Conservation (phyloP, 53 echinoderm and acorn worm genomes). For the Mesocentrotus franciscanus region DNA sequence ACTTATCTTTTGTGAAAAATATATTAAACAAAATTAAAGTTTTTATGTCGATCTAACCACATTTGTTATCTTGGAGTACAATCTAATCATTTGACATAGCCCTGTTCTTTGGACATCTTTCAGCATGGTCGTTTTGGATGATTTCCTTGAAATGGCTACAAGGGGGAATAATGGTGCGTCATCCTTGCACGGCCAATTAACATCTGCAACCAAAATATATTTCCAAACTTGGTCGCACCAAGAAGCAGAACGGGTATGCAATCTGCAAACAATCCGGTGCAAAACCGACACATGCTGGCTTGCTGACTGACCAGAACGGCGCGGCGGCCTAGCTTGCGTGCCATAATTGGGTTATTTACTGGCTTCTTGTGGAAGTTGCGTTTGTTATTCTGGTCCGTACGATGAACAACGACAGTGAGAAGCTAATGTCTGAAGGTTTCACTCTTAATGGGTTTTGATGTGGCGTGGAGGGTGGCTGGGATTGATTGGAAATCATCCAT, state of each 20-base stretch:
- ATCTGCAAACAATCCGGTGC: not conserved
- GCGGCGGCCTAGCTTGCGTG: slow-evolving; percentile 9
- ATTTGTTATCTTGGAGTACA: not conserved
- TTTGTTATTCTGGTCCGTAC: slow-evolving; percentile 1
- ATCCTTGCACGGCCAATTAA: slow-evolving; percentile 39
- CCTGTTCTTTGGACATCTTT: not conserved
- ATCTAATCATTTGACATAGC: slow-evolving; percentile 23
- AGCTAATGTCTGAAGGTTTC: slow-evolving; percentile 38
- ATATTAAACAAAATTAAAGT: not conserved
- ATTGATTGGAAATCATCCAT: slow-evolving; percentile 56
- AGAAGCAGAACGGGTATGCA: not conserved
- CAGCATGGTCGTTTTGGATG: not conserved
- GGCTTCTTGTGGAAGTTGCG: slow-evolving; percentile 36
- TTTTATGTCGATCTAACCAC: not conserved
- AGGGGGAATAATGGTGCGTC: slow-evolving; percentile 28
- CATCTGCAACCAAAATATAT: slow-evolving; percentile 46
- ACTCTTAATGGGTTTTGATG: slow-evolving; percentile 46
- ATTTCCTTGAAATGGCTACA: slow-evolving; percentile 26
- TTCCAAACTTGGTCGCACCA: slow-evolving; percentile 6
- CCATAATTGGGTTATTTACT: slow-evolving; percentile 17
- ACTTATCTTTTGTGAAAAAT: not conserved
- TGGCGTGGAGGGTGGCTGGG: slow-evolving; percentile 51
- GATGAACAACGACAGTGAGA: not conserved
- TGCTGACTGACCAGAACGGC: not conserved
- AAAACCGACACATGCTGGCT: not conserved